These are phyloP conservation scores for Patella caerulea DNA, from an alignment of 2,888 invertebrate genomes.

Conservation along the genomic window DNA sequence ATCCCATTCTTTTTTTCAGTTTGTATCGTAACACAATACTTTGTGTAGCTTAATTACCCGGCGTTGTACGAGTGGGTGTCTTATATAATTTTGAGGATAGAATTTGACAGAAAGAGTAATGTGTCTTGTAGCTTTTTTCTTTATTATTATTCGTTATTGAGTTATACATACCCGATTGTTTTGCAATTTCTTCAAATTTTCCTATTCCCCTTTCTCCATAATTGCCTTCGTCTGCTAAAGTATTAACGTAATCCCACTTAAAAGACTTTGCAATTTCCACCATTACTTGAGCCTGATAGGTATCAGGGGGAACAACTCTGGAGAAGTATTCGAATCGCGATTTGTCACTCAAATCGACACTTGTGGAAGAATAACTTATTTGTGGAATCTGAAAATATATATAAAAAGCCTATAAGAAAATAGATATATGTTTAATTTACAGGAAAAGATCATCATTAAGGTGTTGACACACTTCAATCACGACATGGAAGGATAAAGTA, in stretches of 20 bases:
- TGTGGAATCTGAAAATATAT: slow-evolving; percentile 78
- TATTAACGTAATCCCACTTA: slow-evolving; percentile 84
- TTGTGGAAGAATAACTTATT: slow-evolving; percentile 81
- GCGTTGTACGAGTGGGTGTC: too few relatives aligned
- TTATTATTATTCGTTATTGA: too few relatives aligned
- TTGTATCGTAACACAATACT: too few relatives aligned
- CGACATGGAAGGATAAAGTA: not conserved
- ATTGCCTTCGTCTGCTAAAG: slow-evolving; percentile 83
- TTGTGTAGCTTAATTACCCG: too few relatives aligned
- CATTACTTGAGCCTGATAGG: slow-evolving; percentile 76
- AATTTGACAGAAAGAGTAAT: too few relatives aligned
- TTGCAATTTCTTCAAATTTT: slow-evolving; percentile 68
- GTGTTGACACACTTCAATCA: not conserved
- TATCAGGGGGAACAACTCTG: slow-evolving; percentile 75
- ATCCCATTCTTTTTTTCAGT: too few relatives aligned
- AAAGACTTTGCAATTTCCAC: slow-evolving; percentile 80
- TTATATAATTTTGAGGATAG: too few relatives aligned
- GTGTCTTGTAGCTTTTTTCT: too few relatives aligned
- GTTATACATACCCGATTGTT: slow-evolving; percentile 57
- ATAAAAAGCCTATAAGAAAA: not conserved
- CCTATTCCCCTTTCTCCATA: slow-evolving; percentile 80
- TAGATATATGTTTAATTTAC: too few relatives aligned
- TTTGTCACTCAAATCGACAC: slow-evolving; percentile 81
- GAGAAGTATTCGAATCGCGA: slow-evolving; percentile 82
- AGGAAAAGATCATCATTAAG: not conserved